Percentiles rank a stretch among this genome's conserved stretches.
Conservation (phyloP, 37 sponge, comb jelly and placozoan genomes). For the Aplysina aerophoba region DNA sequence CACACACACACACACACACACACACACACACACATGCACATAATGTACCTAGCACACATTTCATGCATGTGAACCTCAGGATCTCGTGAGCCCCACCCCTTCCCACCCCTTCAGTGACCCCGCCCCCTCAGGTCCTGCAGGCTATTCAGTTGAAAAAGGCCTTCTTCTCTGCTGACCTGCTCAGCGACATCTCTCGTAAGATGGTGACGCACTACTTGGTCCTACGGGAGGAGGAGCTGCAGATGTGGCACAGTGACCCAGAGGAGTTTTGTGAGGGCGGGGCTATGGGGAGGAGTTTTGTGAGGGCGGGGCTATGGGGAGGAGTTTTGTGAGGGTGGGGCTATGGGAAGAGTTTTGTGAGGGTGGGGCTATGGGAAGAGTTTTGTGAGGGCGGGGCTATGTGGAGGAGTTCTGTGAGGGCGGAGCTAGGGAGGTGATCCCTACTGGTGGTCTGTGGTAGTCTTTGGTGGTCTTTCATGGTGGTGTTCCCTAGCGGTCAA, state of each 20-base stretch:
- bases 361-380: background rate
- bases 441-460: background rate
- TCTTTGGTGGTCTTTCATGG: too few relatives aligned
- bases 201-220: constrained; percentile 62
- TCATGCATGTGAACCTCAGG: too few relatives aligned
- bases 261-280: constrained; percentile 78
- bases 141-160: constrained; percentile 51
- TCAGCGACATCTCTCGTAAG: constrained; percentile 27
- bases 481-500: too few relatives aligned
- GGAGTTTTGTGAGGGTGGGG: background rate
- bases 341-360: background rate
- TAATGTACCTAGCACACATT: too few relatives aligned
- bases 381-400: background rate
- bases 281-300: background rate
- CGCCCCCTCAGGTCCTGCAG: constrained; percentile 64
- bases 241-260: constrained; percentile 46
- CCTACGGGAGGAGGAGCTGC: constrained; percentile 53
- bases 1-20: too few relatives aligned
- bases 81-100: too few relatives aligned
- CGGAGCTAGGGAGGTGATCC: background rate
- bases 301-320: background rate
- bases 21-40: too few relatives aligned
- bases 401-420: background rate
- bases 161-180: constrained; percentile 57
- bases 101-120: constrained; percentile 30